Evolutionary conservation across 2,113 vertebrate species (phyloP), one percentile per base, ranked within the genome.

Genomic region (Solea senegalensis): DNA sequence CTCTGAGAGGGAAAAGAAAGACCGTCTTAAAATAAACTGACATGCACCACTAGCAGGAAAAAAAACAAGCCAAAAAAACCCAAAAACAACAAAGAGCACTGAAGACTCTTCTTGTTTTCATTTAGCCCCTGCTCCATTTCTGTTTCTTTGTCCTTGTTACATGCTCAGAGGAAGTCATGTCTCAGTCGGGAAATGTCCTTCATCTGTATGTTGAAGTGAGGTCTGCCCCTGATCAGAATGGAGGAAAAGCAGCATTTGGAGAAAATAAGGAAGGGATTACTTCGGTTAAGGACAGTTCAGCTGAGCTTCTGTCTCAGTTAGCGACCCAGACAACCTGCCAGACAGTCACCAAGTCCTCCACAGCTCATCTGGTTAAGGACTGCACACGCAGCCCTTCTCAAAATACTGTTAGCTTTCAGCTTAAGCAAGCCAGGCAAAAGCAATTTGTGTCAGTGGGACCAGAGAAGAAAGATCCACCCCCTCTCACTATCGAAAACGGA

Each of bases 121-220:
- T 58, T 65, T 50, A 65, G 52, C 55, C 50, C 44, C 55, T 78
- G 76, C 51, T 68, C 70, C 68, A 64, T 26, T 66, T 83, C 75
- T 74, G 43, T 63, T 67, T 74, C 51, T 78, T 68, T 74, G 78
- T 74, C 80, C 82, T 86, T 61, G 58, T 75, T 81, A 54, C 63
- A 10, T 62, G 63, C 78, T 59, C 76, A 69, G 77, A 65, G 76
- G 83, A 89, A 82, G 78, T 81, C 89, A 94, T 94, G 93, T 92
- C 93, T 72, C 91, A 93, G 74, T 81, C 88, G 76, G 90, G 88
- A 65, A 92, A 92, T 79, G 89, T 94, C 77, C 90, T 94, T 86
- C 89, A 91, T 88, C 81, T 94, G 77, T 91, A 91, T 76, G 89
- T 92, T 85, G 92, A 94, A 85, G 91, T 94, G 72, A 90, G 92